Conservation (phyloP, 2,113 vertebrate genomes). For the Phalacrocorax brasilianus region DNA sequence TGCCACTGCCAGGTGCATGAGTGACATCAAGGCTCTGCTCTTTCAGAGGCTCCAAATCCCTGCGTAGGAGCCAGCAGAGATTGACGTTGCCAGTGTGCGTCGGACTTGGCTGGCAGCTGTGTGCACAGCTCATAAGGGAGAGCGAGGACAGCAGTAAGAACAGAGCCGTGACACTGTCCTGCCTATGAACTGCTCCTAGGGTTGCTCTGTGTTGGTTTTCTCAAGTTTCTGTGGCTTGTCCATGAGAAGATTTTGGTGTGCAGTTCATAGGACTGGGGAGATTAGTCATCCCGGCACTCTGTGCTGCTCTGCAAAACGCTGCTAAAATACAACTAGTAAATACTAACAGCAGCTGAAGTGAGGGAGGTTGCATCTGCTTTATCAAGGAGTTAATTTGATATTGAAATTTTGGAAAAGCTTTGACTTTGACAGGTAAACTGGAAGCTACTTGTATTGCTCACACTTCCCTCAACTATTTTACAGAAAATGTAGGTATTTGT, state of each 20-base stretch:
- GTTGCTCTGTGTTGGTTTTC: not conserved
- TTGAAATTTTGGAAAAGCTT: not conserved
- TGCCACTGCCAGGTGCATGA: not conserved
- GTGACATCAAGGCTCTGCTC: slow-evolving; percentile 20
- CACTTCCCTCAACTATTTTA: not conserved
- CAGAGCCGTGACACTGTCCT: not conserved
- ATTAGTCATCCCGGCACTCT: not conserved
- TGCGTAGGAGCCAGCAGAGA: slow-evolving; percentile 12
- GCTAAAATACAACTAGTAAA: not conserved
- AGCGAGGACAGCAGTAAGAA: not conserved
- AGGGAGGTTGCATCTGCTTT: not conserved
- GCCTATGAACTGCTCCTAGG: not conserved
- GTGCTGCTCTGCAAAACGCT: not conserved
- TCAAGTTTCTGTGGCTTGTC: not conserved
- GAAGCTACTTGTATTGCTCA: not conserved
- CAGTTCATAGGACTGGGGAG: not conserved
- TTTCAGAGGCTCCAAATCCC: not conserved
- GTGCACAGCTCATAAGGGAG: not conserved
- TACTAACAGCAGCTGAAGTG: not conserved
- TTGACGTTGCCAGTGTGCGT: not conserved
- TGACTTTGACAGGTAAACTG: not conserved
- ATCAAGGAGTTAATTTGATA: not conserved
- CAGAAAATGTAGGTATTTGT: not conserved
- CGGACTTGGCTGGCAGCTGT: not conserved
- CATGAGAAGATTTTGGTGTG: not conserved